phyloP scores from a whole-genome alignment of 1,140 invertebrate genomes.

The Macrosteles quadrilineatus region DNA sequence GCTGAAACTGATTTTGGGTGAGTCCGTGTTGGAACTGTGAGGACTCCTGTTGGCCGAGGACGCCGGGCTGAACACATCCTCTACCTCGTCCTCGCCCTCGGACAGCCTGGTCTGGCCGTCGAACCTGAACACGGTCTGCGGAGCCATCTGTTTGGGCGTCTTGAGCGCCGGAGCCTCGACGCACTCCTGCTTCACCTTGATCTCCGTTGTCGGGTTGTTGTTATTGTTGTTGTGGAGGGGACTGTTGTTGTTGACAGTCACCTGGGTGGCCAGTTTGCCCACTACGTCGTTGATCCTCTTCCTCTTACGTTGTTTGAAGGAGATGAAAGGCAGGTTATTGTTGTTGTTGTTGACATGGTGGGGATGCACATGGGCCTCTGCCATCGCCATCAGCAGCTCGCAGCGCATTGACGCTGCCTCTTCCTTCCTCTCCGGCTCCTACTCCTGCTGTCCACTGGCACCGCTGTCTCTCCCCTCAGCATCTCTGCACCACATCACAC shows the following conservation, averaged over 20 bases:
- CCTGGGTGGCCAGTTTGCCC: constrained; percentile 63
- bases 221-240: constrained; percentile 43
- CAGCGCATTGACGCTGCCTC: constrained; percentile 59
- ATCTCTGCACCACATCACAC: not conserved
- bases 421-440: constrained; percentile 34
- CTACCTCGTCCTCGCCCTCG: constrained; percentile 53
- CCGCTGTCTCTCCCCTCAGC: not conserved
- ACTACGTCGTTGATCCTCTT: constrained; percentile 74
- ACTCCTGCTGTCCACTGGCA: not conserved
- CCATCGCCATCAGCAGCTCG: constrained; percentile 65
- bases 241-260: constrained; percentile 45
- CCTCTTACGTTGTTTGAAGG: constrained; percentile 61
- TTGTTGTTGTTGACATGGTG: constrained; percentile 54
- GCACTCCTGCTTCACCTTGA: constrained; percentile 39
- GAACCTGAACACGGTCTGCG: constrained; percentile 53
- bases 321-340: constrained; percentile 34
- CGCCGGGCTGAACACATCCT: constrained; percentile 59
- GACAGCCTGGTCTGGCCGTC: constrained; percentile 51
- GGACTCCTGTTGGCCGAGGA: constrained; percentile 56
- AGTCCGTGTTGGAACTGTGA: constrained; percentile 57
- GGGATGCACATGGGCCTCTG: constrained; percentile 60
- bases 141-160: constrained; percentile 43
- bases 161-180: constrained; percentile 32
- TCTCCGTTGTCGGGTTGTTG: constrained; percentile 44
- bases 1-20: constrained; percentile 59